Evolutionary conservation across 1,140 invertebrate genomes (phyloP).

Genomic region (Triops longicaudatus): DNA sequence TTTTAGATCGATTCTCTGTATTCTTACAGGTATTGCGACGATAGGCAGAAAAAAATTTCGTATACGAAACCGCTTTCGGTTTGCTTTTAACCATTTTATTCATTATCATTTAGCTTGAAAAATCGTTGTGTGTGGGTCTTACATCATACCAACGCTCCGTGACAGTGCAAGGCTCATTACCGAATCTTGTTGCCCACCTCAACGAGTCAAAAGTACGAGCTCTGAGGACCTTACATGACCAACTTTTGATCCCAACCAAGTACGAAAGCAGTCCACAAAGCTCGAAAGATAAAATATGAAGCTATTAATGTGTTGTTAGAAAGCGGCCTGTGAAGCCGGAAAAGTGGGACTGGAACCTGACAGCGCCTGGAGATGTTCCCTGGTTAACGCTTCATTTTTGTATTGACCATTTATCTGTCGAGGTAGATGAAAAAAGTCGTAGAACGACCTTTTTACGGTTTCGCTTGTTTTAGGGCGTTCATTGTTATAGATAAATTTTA

Average conservation of each 20-base stretch:
- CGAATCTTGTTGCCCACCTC: slow-evolving; percentile 75
- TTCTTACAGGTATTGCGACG: slow-evolving; percentile 64
- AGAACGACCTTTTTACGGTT: too few species aligned
- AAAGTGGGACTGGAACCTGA: not conserved
- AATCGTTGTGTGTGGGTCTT: not conserved
- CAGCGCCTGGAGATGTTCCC: slow-evolving; percentile 44
- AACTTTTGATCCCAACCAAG: slow-evolving; percentile 20
- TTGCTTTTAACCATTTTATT: not conserved
- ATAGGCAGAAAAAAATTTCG: slow-evolving; percentile 38
- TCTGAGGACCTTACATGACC: slow-evolving; percentile 43
- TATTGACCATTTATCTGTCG: slow-evolving; percentile 77
- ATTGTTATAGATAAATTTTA: too few species aligned
- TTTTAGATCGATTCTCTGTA: slow-evolving; percentile 85
- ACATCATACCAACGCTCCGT: slow-evolving; percentile 50
- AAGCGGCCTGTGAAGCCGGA: not conserved
- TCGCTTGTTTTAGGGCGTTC: too few species aligned
- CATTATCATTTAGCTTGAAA: not conserved
- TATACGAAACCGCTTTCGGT: not conserved
- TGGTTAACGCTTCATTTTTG: slow-evolving; percentile 77
- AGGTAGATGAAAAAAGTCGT: slow-evolving; percentile 41
- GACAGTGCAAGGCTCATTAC: slow-evolving; percentile 71
- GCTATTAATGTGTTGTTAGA: not conserved
- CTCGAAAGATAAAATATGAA: slow-evolving; percentile 29
- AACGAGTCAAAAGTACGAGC: slow-evolving; percentile 77
- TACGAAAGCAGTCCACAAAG: slow-evolving; percentile 20